These are phyloP conservation scores for Gallinago undulata DNA, from an alignment of 2,113 vertebrate species.

Conservation along the genomic window DNA sequence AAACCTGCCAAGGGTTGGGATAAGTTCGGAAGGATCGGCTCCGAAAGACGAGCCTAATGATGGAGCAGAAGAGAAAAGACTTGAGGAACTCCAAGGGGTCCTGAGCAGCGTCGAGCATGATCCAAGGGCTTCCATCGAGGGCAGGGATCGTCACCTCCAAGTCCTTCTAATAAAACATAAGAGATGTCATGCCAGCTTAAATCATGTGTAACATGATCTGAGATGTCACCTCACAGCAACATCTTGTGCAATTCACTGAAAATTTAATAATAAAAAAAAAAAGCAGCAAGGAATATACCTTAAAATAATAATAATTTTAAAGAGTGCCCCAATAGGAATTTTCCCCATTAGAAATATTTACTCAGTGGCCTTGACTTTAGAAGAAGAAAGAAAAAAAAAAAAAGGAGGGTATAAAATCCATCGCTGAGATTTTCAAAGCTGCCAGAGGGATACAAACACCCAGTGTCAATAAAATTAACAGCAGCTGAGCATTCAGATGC, in stretches of 20 bases:
- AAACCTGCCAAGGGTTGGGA: not conserved
- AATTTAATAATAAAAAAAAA: not conserved
- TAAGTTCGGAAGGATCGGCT: not conserved
- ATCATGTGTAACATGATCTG: fast-evolving
- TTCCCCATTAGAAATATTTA: not conserved
- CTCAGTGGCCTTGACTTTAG: not conserved
- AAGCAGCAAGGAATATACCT: not conserved
- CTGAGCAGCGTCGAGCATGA: not conserved
- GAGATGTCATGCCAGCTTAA: not conserved
- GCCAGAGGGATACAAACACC: not conserved
- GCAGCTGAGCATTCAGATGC: slow-evolving; percentile 46
- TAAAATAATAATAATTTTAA: not conserved
- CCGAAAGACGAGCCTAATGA: fast-evolving
- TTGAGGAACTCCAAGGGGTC: not conserved
- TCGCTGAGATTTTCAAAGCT: not conserved
- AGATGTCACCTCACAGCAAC: not conserved
- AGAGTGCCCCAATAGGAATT: fast-evolving
- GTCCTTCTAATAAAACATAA: not conserved
- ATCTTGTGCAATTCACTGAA: too few relatives aligned
- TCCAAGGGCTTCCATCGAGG: not conserved
- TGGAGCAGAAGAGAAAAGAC: not conserved
- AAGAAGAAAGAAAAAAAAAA: not conserved
- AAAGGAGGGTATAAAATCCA: not conserved
- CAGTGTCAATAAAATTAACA: slow-evolving; percentile 37
- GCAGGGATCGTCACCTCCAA: fast-evolving